Evolutionary conservation across 2,113 vertebrate genomes (phyloP).

Genomic region (Malurus elegans): DNA sequence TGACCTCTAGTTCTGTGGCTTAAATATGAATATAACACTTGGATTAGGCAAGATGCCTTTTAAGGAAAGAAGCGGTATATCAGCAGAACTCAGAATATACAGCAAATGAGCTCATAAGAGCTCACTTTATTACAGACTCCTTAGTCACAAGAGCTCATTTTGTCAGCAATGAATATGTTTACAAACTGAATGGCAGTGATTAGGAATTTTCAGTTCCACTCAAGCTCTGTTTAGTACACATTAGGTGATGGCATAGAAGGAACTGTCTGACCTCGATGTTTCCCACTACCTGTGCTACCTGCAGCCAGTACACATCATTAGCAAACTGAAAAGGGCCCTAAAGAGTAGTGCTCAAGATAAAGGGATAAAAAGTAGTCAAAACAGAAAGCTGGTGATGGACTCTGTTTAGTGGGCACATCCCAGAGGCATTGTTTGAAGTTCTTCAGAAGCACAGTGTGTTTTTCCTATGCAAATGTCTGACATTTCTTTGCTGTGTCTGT

Average conservation of each 20-base stretch:
- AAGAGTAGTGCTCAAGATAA: neutral
- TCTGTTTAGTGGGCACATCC: neutral
- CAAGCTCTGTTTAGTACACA: neutral
- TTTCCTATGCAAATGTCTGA: neutral
- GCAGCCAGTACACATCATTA: neutral
- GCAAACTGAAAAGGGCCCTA: neutral
- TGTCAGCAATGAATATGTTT: neutral
- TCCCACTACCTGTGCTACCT: neutral
- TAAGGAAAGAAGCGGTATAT: neutral
- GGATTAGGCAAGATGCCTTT: neutral
- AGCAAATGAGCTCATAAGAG: neutral
- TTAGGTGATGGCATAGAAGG: neutral
- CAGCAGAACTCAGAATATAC: neutral
- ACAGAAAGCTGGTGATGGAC: neutral
- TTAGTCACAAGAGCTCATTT: neutral
- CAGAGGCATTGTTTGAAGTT: neutral
- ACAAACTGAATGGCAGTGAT: neutral
- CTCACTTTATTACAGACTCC: neutral
- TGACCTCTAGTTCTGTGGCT: neutral
- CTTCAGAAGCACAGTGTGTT: neutral
- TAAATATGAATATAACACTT: neutral
- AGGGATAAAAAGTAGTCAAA: neutral
- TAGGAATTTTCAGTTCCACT: neutral
- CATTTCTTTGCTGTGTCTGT: neutral
- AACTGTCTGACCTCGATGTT: neutral